These are phyloP conservation scores for Akabosia matsudoensis DNA, from an alignment of 1,140 invertebrate species.

Conservation along the genomic window DNA sequence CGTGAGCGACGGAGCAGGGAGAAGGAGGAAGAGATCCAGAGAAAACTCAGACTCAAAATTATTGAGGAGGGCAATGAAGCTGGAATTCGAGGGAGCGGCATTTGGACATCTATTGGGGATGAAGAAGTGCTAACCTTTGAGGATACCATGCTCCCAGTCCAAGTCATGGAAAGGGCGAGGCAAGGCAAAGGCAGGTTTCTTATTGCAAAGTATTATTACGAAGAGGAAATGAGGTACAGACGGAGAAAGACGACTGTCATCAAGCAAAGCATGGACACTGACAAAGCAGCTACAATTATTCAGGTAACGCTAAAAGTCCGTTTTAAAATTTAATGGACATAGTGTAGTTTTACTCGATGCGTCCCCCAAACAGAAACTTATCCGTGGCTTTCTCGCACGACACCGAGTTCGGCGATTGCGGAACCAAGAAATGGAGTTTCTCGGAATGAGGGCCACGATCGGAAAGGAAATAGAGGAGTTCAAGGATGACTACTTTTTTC, in stretches of 20 bases:
- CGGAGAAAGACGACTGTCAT: conserved; percentile 49
- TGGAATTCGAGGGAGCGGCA: conserved; percentile 26
- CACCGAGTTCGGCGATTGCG: conserved; percentile 66
- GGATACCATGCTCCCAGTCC: background rate
- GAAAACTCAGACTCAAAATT: background rate
- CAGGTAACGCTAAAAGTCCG: conserved; percentile 49
- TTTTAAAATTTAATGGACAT: background rate
- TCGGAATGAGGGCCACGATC: conserved; percentile 59
- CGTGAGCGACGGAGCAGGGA: background rate
- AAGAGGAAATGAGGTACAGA: conserved; percentile 50
- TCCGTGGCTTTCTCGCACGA: conserved; percentile 73
- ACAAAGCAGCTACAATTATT: conserved; percentile 66
- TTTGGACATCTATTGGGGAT: conserved; percentile 25
- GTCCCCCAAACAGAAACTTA: conserved; percentile 58
- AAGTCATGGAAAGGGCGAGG: conserved; percentile 65
- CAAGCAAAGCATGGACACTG: conserved; percentile 4
- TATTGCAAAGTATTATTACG: conserved; percentile 27
- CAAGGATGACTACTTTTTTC: background rate
- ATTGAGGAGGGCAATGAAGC: background rate
- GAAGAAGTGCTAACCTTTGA: background rate
- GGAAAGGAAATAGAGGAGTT: background rate
- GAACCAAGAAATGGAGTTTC: conserved; percentile 78
- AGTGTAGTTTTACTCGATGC: background rate
- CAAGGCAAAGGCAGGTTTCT: conserved; percentile 70
- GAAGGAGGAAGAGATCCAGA: conserved; percentile 1